Conservation (phyloP, 2,888 invertebrate species). For the Hermaeophaga mercurialis region DNA sequence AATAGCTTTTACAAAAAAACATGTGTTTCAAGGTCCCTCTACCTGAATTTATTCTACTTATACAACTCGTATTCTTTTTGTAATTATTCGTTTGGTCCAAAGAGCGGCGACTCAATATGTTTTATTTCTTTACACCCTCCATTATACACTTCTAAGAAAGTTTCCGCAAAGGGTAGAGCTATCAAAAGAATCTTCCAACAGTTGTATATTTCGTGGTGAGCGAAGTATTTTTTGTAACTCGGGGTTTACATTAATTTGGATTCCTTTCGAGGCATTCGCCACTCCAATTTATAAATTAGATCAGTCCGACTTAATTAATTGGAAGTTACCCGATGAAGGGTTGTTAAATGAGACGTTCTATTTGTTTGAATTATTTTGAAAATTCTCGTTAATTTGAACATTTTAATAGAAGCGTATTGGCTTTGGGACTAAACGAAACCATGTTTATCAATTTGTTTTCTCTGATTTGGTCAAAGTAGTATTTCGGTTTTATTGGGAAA, state of each 20-base stretch:
- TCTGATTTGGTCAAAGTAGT: no score
- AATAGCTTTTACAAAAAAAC: no score
- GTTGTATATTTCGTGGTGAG: slow-evolving; percentile 14
- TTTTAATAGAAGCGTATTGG: background rate
- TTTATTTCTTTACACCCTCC: background rate
- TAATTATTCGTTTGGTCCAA: no score
- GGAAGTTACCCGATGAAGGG: slow-evolving; percentile 23
- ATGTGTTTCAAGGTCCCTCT: no score
- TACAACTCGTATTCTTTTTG: no score
- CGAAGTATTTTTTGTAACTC: slow-evolving; percentile 7
- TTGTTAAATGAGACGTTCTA: slow-evolving; percentile 23
- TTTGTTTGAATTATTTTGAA: slow-evolving; percentile 15
- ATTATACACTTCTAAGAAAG: background rate
- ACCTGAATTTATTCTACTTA: no score
- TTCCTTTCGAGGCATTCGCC: slow-evolving; percentile 18
- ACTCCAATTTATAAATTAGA: slow-evolving; percentile 30
- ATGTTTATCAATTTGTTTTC: no score
- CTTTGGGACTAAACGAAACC: background rate
- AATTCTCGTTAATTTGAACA: background rate
- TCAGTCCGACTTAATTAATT: slow-evolving; percentile 27
- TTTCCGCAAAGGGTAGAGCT: slow-evolving; percentile 2
- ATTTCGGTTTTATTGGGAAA: no score
- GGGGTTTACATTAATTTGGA: slow-evolving; percentile 26
- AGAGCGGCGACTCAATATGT: no score
- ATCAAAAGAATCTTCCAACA: slow-evolving; percentile 13